Percentiles rank a stretch among this genome's conserved stretches.
These are phyloP conservation scores for Pomacea canaliculata DNA, from an alignment of 2,888 invertebrate genomes.

Conservation along the genomic window DNA sequence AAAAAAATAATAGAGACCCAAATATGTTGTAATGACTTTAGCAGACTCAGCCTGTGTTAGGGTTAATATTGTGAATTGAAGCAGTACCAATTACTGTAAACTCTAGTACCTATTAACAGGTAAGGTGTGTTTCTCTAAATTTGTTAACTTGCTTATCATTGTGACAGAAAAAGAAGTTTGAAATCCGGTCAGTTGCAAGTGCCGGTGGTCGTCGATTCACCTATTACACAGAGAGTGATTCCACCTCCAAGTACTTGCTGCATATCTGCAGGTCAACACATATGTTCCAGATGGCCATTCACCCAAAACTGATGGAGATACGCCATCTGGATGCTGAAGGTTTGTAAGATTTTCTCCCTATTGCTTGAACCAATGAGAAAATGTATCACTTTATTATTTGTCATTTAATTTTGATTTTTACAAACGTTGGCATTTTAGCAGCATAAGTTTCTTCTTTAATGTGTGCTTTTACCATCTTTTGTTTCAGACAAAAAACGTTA, in stretches of 20 bases:
- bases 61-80: no score
- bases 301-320: conserved; percentile 84
- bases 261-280: conserved; percentile 92
- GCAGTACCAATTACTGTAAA: no score
- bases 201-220: conserved; percentile 76
- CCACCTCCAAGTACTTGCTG: conserved; percentile 91
- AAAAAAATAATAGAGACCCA: no score
- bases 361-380: background rate
- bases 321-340: conserved; percentile 86
- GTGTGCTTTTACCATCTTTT: conserved; percentile 17
- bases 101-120: no score
- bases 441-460: background rate
- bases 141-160: conserved; percentile 10
- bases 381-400: background rate
- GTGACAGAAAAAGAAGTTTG: conserved; percentile 89
- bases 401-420: background rate
- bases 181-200: conserved; percentile 88
- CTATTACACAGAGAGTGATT: conserved; percentile 91
- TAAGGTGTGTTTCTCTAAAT: no score
- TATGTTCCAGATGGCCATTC: conserved; percentile 91
- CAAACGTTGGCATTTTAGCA: background rate
- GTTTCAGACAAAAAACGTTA: conserved; percentile 76
- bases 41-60: no score
- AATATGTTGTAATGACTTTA: no score
- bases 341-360: conserved; percentile 41